Evolutionary conservation across 2,888 invertebrate genomes (phyloP), one percentile per base, ranked within the genome.

Genomic region (Chymomyza procnemis): DNA sequence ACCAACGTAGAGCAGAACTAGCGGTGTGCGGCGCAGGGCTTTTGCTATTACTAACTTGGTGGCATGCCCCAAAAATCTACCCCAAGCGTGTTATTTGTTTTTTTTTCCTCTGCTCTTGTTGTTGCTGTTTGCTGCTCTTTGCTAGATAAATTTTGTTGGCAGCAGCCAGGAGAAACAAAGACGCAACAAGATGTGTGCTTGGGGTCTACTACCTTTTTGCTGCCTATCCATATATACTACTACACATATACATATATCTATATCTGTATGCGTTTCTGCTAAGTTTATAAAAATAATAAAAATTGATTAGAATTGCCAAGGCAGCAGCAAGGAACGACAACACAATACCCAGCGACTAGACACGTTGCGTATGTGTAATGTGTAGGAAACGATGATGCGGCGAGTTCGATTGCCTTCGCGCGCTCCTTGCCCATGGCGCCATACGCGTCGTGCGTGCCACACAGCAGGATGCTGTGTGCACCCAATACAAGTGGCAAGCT

Each of bases 241-340:
- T 26, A 22, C 4, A 16, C 4, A 26, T 14, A 47, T 19, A 61
- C 48, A 19, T 22, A 57, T 21, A 57, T 47, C 9, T 52, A n/a
- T 61, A 41, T 61, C 22, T 50, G 21, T 46, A 21, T 34, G 47
- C 47, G 16, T 26, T 69, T 48, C 65, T 69, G 73, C 61, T 69
- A 76, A 84, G 71, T 85, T 88, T 84, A 84, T 82, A 85, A 82
- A 87, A 88, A 89, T 87, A 88, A 89, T 89, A 89, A 89, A 89
- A 89, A 89, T 89, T 89, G 87, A 89, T 89, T 89, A 89, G 85
- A 88, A 89, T 89, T 89, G 84, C 80, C 75, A 76, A 75, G 66
- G 75, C 69, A 19, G 70, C 50, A 60, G 57, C 54, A 75, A 76
- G 78, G 72, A 62, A 73, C 64, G 73, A 56, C 72, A 52, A 21